These are phyloP conservation scores for Ornithoptera priamus DNA, from an alignment of 2,888 invertebrate genomes.

Conservation along the genomic window DNA sequence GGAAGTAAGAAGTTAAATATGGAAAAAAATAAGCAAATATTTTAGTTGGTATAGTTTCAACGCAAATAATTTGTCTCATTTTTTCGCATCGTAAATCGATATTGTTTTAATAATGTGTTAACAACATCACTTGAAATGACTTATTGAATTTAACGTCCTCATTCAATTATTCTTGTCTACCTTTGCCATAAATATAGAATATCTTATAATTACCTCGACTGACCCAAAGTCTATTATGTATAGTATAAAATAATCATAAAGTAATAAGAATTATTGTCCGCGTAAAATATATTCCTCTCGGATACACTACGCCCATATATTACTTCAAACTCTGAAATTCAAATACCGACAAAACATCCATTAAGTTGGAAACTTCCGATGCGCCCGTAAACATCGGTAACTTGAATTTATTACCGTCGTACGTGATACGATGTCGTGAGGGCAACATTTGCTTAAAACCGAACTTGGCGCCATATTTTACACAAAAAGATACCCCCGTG, in stretches of 20 bases:
- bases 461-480: constrained; percentile 33
- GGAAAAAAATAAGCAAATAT: too few relatives aligned
- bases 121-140: too few relatives aligned
- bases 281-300: background rate
- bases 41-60: too few relatives aligned
- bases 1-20: too few relatives aligned
- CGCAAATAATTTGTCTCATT: too few relatives aligned
- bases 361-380: constrained; percentile 21
- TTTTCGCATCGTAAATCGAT: too few relatives aligned
- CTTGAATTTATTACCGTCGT: constrained; percentile 28
- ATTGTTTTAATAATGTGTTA: too few relatives aligned
- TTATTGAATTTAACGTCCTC: too few relatives aligned
- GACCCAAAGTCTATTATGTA: too few relatives aligned
- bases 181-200: too few relatives aligned
- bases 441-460: constrained; percentile 30
- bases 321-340: constrained; percentile 12
- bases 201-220: too few relatives aligned
- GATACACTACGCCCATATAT: background rate
- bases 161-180: too few relatives aligned
- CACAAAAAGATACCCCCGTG: constrained; percentile 29
- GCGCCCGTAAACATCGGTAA: constrained; percentile 22
- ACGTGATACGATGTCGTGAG: constrained; percentile 27
- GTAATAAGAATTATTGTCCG: background rate
- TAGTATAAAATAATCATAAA: background rate
- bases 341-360: constrained; percentile 7